Conservation (phyloP, 1,140 invertebrate genomes). For the Megalonaias nervosa region DNA sequence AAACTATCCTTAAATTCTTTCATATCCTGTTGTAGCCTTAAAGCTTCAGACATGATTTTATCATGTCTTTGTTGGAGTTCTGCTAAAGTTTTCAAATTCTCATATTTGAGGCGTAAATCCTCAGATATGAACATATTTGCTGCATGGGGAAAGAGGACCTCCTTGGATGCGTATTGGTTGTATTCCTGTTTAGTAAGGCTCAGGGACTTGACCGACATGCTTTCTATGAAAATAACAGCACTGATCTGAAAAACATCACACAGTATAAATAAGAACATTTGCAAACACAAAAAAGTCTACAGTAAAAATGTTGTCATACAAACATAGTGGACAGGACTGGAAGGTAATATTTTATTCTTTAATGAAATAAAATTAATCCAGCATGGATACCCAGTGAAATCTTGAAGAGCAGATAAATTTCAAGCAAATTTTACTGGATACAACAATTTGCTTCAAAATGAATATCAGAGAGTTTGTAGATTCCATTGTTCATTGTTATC, state of each 20-base stretch:
- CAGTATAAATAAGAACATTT: too few species aligned
- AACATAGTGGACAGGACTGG: too few species aligned
- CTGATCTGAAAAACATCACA: slow-evolving; percentile 81
- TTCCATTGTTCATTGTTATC: too few species aligned
- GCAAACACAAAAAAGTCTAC: too few species aligned
- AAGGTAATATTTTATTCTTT: too few species aligned
- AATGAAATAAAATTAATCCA: too few species aligned
- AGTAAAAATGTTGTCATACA: too few species aligned
- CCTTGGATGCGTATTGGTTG: slow-evolving; percentile 94
- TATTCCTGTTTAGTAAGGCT: slow-evolving; percentile 94
- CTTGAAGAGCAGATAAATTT: too few species aligned
- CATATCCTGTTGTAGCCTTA: slow-evolving; percentile 79
- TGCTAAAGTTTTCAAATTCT: slow-evolving; percentile 77
- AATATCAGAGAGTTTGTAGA: too few species aligned
- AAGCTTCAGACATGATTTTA: slow-evolving; percentile 75
- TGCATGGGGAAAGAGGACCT: slow-evolving; percentile 80
- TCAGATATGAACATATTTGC: slow-evolving; percentile 77
- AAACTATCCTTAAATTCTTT: slow-evolving; percentile 76
- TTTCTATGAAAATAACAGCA: slow-evolving; percentile 98
- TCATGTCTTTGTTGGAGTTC: slow-evolving; percentile 77
- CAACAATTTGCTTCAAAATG: too few species aligned
- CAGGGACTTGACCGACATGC: slow-evolving; percentile 93
- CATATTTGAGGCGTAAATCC: slow-evolving; percentile 72
- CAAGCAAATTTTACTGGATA: too few species aligned
- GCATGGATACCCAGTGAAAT: too few species aligned